Evolutionary conservation across 2,113 vertebrate species (phyloP).

Genomic region (Capreolus pygargus): DNA sequence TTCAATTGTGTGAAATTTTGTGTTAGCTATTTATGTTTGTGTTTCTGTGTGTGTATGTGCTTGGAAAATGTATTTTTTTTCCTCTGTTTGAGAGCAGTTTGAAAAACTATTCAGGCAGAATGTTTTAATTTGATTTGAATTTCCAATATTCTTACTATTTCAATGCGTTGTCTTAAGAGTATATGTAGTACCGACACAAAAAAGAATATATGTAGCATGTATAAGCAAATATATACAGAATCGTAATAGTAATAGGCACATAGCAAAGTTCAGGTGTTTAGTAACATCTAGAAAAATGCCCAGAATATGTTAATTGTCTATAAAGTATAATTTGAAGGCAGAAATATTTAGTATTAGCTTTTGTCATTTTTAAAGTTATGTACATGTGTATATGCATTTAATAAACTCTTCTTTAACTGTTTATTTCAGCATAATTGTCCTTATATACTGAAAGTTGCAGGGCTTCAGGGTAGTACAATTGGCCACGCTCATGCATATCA

Average conservation of each 20-base stretch:
- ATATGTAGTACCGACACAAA: not conserved
- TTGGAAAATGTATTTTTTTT: not conserved
- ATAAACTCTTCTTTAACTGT: not conserved
- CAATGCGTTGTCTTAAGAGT: not conserved
- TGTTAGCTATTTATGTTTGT: not conserved
- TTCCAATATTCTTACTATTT: not conserved
- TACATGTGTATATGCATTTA: not conserved
- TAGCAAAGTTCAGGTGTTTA: not conserved
- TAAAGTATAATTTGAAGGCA: not conserved
- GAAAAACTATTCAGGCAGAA: not conserved
- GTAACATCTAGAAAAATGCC: not conserved
- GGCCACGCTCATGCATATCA: not conserved
- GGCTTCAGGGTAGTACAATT: not conserved
- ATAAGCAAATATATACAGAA: not conserved
- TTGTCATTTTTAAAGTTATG: not conserved
- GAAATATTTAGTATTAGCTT: not conserved
- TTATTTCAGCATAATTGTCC: not conserved
- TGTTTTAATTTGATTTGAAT: not conserved
- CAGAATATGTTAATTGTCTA: not conserved
- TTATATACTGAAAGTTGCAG: not conserved
- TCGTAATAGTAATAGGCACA: not conserved
- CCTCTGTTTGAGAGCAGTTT: not conserved
- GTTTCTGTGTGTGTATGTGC: not conserved
- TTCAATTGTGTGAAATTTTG: slow-evolving; percentile 46
- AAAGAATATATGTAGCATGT: not conserved